Percentiles rank a stretch among this genome's conserved stretches.
These are phyloP conservation scores for Pangasius macronema DNA, from an alignment of 2,797 vertebrate genomes.

Conservation along the genomic window DNA sequence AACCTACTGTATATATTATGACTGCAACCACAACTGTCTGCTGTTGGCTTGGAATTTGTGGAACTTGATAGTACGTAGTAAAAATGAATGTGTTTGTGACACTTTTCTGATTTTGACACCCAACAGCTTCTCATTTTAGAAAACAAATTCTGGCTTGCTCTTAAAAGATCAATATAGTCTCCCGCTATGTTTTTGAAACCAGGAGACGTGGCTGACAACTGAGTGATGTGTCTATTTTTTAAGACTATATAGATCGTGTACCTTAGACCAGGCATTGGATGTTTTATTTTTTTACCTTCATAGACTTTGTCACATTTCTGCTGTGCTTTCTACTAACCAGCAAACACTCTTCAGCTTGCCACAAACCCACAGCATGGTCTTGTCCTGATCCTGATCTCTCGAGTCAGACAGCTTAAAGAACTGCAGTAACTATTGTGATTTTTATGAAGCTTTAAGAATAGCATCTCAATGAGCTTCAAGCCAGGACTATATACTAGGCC, in stretches of 20 bases:
- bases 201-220: too few relatives aligned
- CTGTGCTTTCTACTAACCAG: not conserved
- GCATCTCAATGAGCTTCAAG: not conserved
- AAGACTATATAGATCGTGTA: not conserved
- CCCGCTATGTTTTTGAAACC: not conserved
- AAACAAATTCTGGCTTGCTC: not conserved
- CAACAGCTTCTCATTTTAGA: not conserved
- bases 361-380: not conserved
- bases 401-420: not conserved
- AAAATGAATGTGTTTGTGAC: not conserved
- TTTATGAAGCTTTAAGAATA: not conserved
- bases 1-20: too few relatives aligned
- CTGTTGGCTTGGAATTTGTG: not conserved
- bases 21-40: too few relatives aligned
- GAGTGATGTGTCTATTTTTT: not conserved
- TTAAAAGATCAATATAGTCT: not conserved
- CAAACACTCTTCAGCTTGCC: not conserved
- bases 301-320: not conserved
- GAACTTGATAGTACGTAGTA: not conserved
- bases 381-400: not conserved
- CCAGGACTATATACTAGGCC: too few relatives aligned
- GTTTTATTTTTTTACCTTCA: not conserved
- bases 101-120: not conserved
- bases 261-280: not conserved
- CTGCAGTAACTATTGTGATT: too few relatives aligned